phyloP scores from a whole-genome alignment of 2,113 vertebrate genomes.

The Myrmecobius fasciatus region DNA sequence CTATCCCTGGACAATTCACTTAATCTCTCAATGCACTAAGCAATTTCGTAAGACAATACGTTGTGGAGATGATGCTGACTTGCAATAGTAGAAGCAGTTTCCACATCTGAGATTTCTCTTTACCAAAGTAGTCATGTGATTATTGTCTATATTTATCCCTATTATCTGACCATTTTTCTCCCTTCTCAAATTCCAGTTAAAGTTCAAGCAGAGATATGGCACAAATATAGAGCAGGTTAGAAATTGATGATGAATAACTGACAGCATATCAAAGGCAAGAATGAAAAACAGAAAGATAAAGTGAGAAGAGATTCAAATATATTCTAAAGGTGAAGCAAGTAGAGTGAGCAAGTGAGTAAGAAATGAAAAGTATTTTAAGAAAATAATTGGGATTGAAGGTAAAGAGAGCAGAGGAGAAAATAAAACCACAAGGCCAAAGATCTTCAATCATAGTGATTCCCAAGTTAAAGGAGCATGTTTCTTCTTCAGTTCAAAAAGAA shows the following conservation, averaged over 20 bases:
- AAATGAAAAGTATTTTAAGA: conserved; percentile 9
- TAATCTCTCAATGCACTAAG: neutral
- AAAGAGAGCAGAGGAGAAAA: neutral
- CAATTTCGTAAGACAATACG: neutral
- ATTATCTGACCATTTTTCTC: neutral
- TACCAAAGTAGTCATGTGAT: neutral
- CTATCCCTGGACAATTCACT: neutral
- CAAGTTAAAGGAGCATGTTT: neutral
- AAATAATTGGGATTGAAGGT: neutral
- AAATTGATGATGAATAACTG: conserved; percentile 16
- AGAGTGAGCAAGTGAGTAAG: neutral
- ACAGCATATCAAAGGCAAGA: conserved; percentile 40
- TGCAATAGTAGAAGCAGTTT: neutral
- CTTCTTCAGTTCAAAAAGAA: conserved; percentile 5
- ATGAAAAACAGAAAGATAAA: neutral
- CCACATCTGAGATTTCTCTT: neutral
- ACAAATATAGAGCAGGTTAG: conserved; percentile 33
- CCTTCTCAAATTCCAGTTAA: conserved; percentile 17
- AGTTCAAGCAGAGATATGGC: conserved; percentile 44
- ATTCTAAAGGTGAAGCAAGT: conserved; percentile 23
- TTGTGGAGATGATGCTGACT: neutral
- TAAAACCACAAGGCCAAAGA: conserved; percentile 3
- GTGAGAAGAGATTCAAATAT: conserved; percentile 28
- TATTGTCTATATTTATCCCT: neutral
- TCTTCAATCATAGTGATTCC: conserved; percentile 7